Evolutionary conservation across 2,113 vertebrate species (phyloP).

Genomic region (Ondatra zibethicus): DNA sequence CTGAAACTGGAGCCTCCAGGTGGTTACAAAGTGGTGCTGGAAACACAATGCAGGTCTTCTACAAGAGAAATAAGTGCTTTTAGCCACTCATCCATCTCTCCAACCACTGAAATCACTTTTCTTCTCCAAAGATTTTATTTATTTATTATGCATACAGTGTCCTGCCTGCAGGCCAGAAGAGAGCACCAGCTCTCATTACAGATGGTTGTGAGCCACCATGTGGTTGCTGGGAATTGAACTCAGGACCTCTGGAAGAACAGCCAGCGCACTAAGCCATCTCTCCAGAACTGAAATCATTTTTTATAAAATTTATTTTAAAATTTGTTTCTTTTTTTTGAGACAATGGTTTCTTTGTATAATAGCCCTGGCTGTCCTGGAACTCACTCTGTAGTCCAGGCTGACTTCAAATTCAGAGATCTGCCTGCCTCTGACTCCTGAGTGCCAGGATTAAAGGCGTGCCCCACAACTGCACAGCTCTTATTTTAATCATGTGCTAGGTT

Average conservation of each 20-base stretch:
- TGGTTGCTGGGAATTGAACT: no score
- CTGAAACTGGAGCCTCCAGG: neutral
- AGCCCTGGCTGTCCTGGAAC: neutral
- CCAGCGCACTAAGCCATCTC: no score
- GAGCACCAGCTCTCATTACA: no score
- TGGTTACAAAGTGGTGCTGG: neutral
- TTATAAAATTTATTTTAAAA: neutral
- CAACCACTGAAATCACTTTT: neutral
- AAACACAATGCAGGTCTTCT: neutral
- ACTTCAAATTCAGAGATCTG: neutral
- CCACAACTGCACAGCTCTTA: no score
- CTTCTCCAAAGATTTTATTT: no score
- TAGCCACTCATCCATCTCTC: neutral
- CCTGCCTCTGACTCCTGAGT: neutral
- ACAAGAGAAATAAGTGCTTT: neutral
- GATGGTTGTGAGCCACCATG: no score
- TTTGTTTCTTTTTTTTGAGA: no score
- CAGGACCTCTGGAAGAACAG: no score
- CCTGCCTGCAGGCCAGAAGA: no score
- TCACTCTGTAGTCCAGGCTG: neutral
- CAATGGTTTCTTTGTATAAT: neutral
- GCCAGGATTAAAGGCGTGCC: no score
- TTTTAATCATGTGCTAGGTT: no score
- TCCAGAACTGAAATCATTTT: neutral
- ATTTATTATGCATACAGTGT: no score